Evolutionary conservation across 1,140 invertebrate species (phyloP), one percentile per base, ranked within the genome.

Genomic region (Heliconius eleuchia): DNA sequence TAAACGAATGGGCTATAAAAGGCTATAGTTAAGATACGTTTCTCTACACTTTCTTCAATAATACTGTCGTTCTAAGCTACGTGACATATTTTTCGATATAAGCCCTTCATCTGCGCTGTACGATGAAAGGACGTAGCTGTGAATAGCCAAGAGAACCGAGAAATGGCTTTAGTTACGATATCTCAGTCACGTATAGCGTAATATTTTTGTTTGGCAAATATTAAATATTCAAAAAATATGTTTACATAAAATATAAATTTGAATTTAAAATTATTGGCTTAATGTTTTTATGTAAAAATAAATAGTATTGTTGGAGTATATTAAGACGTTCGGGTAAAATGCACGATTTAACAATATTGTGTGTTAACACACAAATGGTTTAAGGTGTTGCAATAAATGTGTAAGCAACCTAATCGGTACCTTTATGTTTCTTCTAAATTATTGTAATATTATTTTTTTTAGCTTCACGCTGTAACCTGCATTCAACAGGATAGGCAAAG

Each of bases 11-110:
- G 55, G 8, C n/a, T 19, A 57, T 57, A 57, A 57, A 9, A 57
- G 9, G n/a, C n/a, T 57, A 9, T 57, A 57, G 19, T 23, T 23
- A 57, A 57, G 55, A 57, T 23, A 23, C 55, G n/a, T 52, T 52
- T 52, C 55, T 57, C 55, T 57, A 23, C 6, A 57, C n/a, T 57
- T 57, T 57, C 7, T 6, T 2, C 19, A 57, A 57, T 57, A 57
- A 57, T 57, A 57, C 55, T 23, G 19, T 23, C 19, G 55, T 23
- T 57, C 55, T 57, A 9, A 23, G 55, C 55, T 57, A 57, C 55
- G 55, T 57, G 55, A 57, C 55, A 57, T 57, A 57, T 57, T 57
- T 57, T 57, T 57, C 55, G 3, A 57, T 57, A 23, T 57, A 57
- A 57, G 55, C 55, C n/a, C 55, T 23, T 57, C 55, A 5, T 57